phyloP scores from a whole-genome alignment of 2,797 vertebrate genomes.

The Periparus ater region DNA sequence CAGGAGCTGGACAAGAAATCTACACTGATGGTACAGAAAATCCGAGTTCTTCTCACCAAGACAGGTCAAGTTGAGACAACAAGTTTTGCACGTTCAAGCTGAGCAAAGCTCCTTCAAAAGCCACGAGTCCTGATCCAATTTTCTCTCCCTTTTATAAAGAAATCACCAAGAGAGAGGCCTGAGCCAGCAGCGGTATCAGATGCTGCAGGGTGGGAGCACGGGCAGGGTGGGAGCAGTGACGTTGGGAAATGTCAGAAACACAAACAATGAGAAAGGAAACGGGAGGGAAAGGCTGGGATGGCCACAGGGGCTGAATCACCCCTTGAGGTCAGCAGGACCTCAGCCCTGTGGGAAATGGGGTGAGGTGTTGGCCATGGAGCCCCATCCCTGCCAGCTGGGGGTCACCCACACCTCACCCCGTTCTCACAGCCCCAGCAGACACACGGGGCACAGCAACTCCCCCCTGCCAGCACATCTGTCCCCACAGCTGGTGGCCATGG shows the following conservation, averaged over 20 bases:
- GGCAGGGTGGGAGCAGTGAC: not conserved
- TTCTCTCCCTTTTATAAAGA: not conserved
- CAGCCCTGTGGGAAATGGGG: not conserved
- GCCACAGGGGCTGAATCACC: constrained; percentile 22
- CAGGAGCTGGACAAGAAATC: not conserved
- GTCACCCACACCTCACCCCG: accelerated
- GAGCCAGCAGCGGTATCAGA: not conserved
- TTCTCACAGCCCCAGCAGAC: not conserved
- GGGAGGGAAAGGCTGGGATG: not conserved
- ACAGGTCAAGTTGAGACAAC: not conserved
- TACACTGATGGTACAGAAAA: not conserved
- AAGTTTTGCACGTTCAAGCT: accelerated
- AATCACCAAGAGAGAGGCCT: not conserved
- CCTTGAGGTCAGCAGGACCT: not conserved
- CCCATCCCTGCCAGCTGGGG: not conserved
- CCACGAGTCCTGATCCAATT: no score
- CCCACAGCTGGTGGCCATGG: not conserved
- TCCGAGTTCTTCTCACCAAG: not conserved
- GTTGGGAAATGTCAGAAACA: not conserved
- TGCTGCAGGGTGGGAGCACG: not conserved
- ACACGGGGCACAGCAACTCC: accelerated
- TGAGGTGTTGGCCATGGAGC: not conserved
- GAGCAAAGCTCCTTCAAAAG: not conserved
- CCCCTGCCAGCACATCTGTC: not conserved
- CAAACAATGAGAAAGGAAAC: constrained; percentile 54